Evolutionary conservation across 2,113 vertebrate species (phyloP), one percentile per base, ranked within the genome.

Genomic region (Myrmophylax atrothorax): DNA sequence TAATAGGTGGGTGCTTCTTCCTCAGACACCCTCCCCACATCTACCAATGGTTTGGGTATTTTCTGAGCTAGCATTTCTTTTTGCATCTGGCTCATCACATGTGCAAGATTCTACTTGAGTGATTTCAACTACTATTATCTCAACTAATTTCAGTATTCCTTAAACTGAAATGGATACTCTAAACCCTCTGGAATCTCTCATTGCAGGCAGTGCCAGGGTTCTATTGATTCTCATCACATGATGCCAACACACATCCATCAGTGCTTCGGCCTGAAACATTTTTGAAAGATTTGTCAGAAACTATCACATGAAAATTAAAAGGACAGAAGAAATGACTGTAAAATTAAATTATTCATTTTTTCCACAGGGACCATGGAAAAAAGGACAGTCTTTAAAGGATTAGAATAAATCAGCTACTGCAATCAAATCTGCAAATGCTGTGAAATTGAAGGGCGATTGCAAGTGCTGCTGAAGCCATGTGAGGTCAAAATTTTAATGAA

Each of bases 401-500:
- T 62, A 50, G 40, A 89, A 83, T 55, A 87, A 91, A 92, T 82
- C 56, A 76, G 52, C 56, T 82, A 56, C 66, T 68, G 59, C 64
- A 89, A 94, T 89, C 86, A 94, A 93, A 89, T 52, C 80, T 66
- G 84, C 49, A 87, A 89, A 81, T 24, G 73, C 62, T 76, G 84
- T 74, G 76, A 49, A 91, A 79, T 16, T 78, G 69, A 69, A 93
- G 86, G 84, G 72, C 11, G 9, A 82, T 75, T 91, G n/a, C 44
- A 53, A 90, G 28, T 9, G 20, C 56, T 58, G 69, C 89, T 72
- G 58, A 94, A 77, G 64, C 50, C 50, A 84, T 0, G 0, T 7
- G 8, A 89, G 89, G 90, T 74, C 90, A 95, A 89, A 74, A 84
- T 81, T 81, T 88, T 78, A 95, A 89, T 89, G 83, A 93, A 81